Evolutionary conservation across 92 coral and sea anemone species (phyloP).

Genomic region (Bergia sp.): DNA sequence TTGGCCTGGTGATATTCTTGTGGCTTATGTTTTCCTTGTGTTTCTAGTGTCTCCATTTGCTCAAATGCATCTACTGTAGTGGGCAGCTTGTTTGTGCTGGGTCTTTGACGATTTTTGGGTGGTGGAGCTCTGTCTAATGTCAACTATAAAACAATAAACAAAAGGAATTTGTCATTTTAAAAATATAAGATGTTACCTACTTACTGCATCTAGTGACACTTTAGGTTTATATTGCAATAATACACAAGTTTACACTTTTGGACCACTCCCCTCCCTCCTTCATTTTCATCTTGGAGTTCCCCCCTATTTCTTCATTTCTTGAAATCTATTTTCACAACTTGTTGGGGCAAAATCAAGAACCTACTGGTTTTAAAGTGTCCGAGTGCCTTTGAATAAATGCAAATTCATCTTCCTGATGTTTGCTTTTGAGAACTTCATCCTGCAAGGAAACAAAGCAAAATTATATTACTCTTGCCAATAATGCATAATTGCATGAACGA

Average conservation of each 20-base stretch:
- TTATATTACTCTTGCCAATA: not conserved
- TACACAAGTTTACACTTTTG: too few relatives aligned
- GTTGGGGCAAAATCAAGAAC: not conserved
- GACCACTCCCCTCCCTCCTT: too few relatives aligned
- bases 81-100: constrained; percentile 5
- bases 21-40: not conserved
- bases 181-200: not conserved
- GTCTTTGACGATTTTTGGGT: constrained; percentile 37
- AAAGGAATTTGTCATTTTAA: too few relatives aligned
- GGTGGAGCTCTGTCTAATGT: constrained; percentile 46
- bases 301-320: too few relatives aligned
- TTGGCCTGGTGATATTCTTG: not conserved
- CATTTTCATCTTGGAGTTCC: not conserved
- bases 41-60: not conserved
- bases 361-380: constrained; percentile 36
- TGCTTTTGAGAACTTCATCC: constrained; percentile 3
- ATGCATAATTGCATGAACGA: not conserved
- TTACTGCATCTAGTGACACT: too few relatives aligned
- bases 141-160: constrained; percentile 15
- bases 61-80: not conserved
- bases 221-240: too few relatives aligned
- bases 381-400: constrained; percentile 34
- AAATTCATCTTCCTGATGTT: constrained; percentile 16
- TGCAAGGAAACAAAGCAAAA: not conserved
- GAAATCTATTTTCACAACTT: not conserved